Evolutionary conservation across 2,797 vertebrate genomes (phyloP).

Genomic region (Gambelia wislizenii): DNA sequence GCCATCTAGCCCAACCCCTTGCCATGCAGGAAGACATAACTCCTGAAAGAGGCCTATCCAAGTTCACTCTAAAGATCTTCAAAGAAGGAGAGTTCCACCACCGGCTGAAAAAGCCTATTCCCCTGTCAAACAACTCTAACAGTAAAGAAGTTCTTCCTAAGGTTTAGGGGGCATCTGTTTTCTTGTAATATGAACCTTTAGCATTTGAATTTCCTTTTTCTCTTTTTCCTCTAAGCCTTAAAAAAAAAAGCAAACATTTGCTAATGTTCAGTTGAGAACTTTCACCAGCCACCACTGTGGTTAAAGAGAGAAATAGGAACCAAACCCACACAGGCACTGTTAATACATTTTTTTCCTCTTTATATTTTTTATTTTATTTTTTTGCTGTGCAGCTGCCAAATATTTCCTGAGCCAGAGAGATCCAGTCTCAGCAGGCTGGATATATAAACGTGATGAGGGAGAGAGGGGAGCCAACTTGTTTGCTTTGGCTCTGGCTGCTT

Average conservation of each 20-base stretch:
- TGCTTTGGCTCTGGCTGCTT: neutral
- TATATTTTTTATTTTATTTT: neutral
- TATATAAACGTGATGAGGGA: constrained; percentile 28
- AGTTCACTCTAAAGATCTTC: too few relatives aligned
- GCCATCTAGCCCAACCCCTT: too few relatives aligned
- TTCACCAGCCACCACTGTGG: constrained; percentile 28
- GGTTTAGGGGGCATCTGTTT: too few relatives aligned
- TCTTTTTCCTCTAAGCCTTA: neutral
- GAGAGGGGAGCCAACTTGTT: constrained; percentile 16
- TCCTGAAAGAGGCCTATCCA: too few relatives aligned
- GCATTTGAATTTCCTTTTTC: neutral
- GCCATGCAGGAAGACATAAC: too few relatives aligned
- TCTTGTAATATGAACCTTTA: too few relatives aligned
- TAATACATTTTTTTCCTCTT: neutral
- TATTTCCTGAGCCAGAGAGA: constrained; percentile 21
- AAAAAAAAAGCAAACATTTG: neutral
- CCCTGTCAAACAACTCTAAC: too few relatives aligned
- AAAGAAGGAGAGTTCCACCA: too few relatives aligned
- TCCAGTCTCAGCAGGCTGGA: constrained; percentile 47
- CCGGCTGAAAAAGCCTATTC: too few relatives aligned
- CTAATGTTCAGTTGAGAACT: constrained; percentile 17
- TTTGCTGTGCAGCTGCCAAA: constrained; percentile 28
- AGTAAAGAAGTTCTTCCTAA: too few relatives aligned
- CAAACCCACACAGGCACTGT: constrained; percentile 24
- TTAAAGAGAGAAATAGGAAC: constrained; percentile 11